Base-by-base conservation (phyloP, 2,113 vertebrate genomes). In the Sitta europaea region DNA sequence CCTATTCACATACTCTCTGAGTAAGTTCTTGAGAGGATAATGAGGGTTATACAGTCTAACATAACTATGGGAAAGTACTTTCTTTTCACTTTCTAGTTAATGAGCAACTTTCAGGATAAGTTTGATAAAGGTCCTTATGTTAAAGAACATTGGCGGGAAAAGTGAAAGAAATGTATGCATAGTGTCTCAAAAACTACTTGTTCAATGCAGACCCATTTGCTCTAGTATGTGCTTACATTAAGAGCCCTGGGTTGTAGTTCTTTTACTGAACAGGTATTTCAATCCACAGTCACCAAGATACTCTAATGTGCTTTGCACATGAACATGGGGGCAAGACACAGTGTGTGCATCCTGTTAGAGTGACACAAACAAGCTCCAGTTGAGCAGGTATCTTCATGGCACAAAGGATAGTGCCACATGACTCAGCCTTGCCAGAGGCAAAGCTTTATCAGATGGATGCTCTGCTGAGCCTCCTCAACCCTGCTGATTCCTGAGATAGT, bases 81-180 rank as follows among this genome's bases (percentile, higher is more conserved):
- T 45, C 35, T 78, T 80, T 91, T 59, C 67, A 53, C 54, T 90
- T 94, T 36, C 27, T 91, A 29, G 85, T 96, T 95, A 97, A 94
- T 70, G 14, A 78, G 25, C 59, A 90, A 80, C 66, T 73, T 86
- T 77, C n/a, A 76, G 61, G 31, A 21, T 38, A 59, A 68, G 51
- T 73, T 47, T 79, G 47, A 70, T 67, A 67, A 81, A 59, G 33
- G 29, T 25, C 35, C 55, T 95, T 92, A 88, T 40, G 22, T 33
- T 48, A 72, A 71, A 95, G 61, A 85, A 76, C 71, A 58, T 20
- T 40, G 48, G 22, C 85, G 28, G 15, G 27, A 77, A 80, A 24
- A 65, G 25, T n/a, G 11, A 84, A 87, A 66, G 35, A 81, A 93
- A 66, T 13, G 35, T 57, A 77, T 91, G 36, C 8, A 27, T 28